These are phyloP conservation scores for Drosophila ananassae DNA, from an alignment of 1,140 invertebrate genomes.

Conservation along the genomic window DNA sequence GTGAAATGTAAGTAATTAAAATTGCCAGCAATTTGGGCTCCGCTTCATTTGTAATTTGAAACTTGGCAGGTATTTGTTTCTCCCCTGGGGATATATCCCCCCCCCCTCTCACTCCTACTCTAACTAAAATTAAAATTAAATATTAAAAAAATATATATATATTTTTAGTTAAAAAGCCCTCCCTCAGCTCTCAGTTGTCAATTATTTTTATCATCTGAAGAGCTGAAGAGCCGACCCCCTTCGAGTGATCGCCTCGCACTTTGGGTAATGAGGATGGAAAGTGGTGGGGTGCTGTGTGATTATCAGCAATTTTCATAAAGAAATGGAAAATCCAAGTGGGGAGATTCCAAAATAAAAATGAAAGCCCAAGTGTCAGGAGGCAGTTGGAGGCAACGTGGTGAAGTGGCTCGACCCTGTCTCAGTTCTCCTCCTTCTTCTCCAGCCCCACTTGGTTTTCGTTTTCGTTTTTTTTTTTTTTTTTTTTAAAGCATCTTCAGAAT, in stretches of 20 bases:
- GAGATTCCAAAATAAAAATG: slow-evolving; percentile 40
- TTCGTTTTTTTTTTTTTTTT: neutral
- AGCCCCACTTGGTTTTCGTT: neutral
- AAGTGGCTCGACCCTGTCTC: slow-evolving; percentile 65
- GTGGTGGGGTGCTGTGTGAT: slow-evolving; percentile 38
- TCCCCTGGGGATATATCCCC: slow-evolving; percentile 8
- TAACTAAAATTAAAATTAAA: neutral
- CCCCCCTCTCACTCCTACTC: neutral
- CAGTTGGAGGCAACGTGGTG: slow-evolving; percentile 71
- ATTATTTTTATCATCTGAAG: slow-evolving; percentile 8
- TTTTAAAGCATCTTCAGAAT: slow-evolving; percentile 24
- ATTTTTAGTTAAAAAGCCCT: slow-evolving; percentile 11
- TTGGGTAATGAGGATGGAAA: slow-evolving; percentile 49
- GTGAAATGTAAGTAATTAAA: slow-evolving; percentile 81
- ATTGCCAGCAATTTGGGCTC: slow-evolving; percentile 65
- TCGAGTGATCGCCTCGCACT: slow-evolving; percentile 66
- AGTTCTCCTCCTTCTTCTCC: slow-evolving; percentile 13
- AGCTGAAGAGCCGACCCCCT: neutral
- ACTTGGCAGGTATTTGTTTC: slow-evolving; percentile 27
- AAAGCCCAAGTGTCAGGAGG: slow-evolving; percentile 63
- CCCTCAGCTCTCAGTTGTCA: neutral
- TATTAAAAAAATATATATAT: neutral
- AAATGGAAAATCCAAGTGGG: slow-evolving; percentile 73
- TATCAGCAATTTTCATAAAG: slow-evolving; percentile 78
- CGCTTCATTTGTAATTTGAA: slow-evolving; percentile 53